Evolutionary conservation across 2,113 vertebrate species (phyloP), one percentile per base, ranked within the genome.

Genomic region (Ceyx melanurus): DNA sequence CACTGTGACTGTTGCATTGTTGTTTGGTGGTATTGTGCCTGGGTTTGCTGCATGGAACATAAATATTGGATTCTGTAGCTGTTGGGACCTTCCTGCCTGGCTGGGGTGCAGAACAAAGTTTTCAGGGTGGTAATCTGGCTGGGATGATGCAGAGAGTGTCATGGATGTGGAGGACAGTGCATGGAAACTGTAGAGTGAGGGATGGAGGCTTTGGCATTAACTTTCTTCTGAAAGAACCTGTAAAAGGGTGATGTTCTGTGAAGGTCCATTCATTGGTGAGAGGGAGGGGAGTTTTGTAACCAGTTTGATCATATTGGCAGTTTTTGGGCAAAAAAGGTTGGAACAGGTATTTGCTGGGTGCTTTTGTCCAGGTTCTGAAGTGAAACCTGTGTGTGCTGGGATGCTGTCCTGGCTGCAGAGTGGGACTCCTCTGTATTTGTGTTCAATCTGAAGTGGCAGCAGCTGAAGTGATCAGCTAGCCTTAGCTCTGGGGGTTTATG

Each of bases 191-290:
- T 16, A 53, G 33, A 42, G 15, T 76, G 46, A 37, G 19, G 28
- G 33, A 43, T 79, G 31, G 79, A 57, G 33, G 46, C 28, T 87
- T 50, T 68, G 46, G 28, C 62, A 37, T 86, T 80, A 11, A 29
- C 86, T 61, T 86, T 78, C 60, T 85, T 76, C 22, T 72, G 60
- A 74, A 83, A 81, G 77, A 15, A 57, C 8, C 28, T 86, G 57
- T 40, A 64, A 51, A 81, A 82, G 22, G 28, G 20, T 40, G 33
- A n/a, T 85, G 22, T 50, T 83, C 4, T 28, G 8, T 76, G 50
- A 67, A 43, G 56, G 35, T 25, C 28, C 13, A 1, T 33, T 51
- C 66, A 62, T 20, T 64, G 40, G 43, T 65, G 40, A 80, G 73
- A 86, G 9, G 20, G 75, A 73, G 28, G 28, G 21, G 48, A 53